Evolutionary conservation across 2,113 vertebrate species (phyloP).

Genomic region (Chrysemys picta): DNA sequence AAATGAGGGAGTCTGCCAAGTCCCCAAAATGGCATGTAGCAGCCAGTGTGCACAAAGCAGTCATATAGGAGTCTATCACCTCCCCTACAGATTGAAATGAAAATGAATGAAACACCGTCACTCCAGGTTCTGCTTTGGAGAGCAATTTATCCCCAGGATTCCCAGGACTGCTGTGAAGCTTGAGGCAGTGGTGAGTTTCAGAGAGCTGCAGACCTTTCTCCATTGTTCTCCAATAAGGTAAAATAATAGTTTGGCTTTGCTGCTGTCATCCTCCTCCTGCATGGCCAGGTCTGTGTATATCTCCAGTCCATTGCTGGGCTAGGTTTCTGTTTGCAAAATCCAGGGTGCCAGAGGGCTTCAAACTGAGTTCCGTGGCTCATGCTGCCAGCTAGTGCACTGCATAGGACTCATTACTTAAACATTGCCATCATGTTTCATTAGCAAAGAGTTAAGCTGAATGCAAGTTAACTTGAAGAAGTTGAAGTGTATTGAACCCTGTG

Average conservation of each 20-base stretch:
- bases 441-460: neutral
- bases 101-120: neutral
- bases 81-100: neutral
- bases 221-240: neutral
- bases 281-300: neutral
- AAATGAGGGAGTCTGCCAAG: neutral
- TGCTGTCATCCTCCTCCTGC: neutral
- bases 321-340: neutral
- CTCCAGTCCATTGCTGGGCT: neutral
- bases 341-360: neutral
- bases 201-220: neutral
- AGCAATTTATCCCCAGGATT: neutral
- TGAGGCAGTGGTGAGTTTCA: neutral
- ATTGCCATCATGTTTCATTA: neutral
- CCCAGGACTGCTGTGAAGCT: neutral
- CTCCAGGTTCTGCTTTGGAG: neutral
- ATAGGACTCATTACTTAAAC: neutral
- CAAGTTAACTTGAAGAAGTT: neutral
- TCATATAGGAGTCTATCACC: neutral
- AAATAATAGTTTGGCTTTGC: too few relatives aligned
- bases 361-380: too few relatives aligned
- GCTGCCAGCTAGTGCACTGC: neutral
- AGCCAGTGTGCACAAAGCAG: neutral
- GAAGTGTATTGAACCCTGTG: neutral
- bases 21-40: neutral